phyloP scores from a whole-genome alignment of 2,888 invertebrate species.

The Troilus luridus region DNA sequence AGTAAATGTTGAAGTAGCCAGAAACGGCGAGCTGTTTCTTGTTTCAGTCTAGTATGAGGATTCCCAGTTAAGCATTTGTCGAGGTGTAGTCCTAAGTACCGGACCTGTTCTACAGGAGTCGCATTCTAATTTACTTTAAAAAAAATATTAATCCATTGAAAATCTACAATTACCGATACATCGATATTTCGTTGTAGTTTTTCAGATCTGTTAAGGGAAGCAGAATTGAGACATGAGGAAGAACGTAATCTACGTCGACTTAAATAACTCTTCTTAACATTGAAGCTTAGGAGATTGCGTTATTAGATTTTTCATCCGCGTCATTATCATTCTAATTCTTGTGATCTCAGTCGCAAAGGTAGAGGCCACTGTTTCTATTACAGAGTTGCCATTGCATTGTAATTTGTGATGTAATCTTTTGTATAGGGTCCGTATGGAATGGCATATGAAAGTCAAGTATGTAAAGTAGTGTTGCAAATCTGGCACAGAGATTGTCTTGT shows the following conservation, averaged over 20 bases:
- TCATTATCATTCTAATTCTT: background rate
- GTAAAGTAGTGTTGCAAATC: background rate
- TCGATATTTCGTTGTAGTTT: no score
- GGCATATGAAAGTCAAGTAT: background rate
- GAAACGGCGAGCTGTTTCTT: no score
- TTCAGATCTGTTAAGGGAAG: no score
- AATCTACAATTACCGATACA: no score
- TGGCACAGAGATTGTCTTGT: background rate
- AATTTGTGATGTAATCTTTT: background rate
- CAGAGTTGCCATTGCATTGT: background rate
- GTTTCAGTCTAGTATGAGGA: no score
- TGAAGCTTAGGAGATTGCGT: background rate
- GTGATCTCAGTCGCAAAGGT: background rate
- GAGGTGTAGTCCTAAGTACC: no score
- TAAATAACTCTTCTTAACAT: background rate
- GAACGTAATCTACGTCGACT: background rate
- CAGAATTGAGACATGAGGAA: background rate
- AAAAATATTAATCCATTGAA: no score
- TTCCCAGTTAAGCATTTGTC: no score
- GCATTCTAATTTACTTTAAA: no score
- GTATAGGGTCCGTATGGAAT: background rate
- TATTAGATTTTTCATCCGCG: background rate
- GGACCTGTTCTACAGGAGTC: no score
- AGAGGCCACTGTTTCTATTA: background rate
- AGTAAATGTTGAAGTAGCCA: no score